These are phyloP conservation scores for Lucifuga dentata DNA, from an alignment of 2,113 vertebrate species.

Conservation along the genomic window DNA sequence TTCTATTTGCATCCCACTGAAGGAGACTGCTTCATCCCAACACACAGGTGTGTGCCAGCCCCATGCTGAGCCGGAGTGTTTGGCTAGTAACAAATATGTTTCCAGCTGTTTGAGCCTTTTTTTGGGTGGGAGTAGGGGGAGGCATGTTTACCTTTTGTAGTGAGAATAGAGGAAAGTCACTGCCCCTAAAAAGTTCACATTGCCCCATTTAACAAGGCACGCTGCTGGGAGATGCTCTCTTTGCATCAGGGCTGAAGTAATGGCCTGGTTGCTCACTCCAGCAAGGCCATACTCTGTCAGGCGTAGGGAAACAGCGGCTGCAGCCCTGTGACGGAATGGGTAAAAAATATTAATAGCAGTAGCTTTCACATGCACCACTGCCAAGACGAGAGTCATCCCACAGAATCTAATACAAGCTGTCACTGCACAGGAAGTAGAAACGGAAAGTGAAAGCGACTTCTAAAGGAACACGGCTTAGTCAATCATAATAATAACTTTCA, in stretches of 20 bases:
- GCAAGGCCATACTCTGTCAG: slow-evolving; percentile 6
- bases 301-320: background rate
- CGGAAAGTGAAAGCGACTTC: background rate
- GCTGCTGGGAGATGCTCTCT: slow-evolving; percentile 43
- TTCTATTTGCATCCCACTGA: slow-evolving; percentile 69
- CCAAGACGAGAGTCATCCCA: background rate
- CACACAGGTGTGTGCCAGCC: slow-evolving; percentile 36
- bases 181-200: slow-evolving; percentile 16
- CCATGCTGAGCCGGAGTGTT: slow-evolving; percentile 49
- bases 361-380: slow-evolving; percentile 24
- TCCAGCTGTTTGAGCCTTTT: slow-evolving; percentile 21
- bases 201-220: slow-evolving; percentile 36
- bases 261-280: slow-evolving; percentile 17
- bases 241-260: slow-evolving; percentile 12
- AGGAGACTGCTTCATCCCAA: slow-evolving; percentile 44
- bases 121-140: background rate
- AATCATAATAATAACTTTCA: too few species aligned
- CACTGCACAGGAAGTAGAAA: too few species aligned
- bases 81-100: slow-evolving; percentile 55
- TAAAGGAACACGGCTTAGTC: background rate
- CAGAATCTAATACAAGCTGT: background rate
- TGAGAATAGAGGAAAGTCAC: slow-evolving; percentile 18
- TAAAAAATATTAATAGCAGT: too few species aligned
- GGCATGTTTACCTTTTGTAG: slow-evolving; percentile 29
- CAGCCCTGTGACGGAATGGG: too few species aligned